Evolutionary conservation across 2,797 vertebrate species (phyloP).

Genomic region (Poeciliopsis paucimaculata): DNA sequence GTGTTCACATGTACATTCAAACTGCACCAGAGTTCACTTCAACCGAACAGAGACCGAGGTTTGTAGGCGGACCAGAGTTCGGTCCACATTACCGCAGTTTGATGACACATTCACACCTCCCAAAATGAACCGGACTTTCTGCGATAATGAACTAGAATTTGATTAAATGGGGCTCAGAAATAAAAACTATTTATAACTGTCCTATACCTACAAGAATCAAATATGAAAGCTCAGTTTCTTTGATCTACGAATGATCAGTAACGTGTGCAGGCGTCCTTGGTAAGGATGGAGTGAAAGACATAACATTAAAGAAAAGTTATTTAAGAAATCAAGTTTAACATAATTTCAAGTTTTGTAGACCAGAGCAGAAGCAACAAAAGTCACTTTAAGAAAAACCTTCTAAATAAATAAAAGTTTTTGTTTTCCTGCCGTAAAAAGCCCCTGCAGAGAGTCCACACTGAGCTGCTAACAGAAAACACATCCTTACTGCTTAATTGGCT

Average conservation of each 20-base stretch:
- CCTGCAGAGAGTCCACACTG: background rate
- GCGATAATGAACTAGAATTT: background rate
- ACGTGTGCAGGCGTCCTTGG: background rate
- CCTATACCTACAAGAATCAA: background rate
- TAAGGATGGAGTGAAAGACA: background rate
- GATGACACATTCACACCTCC: too few species aligned
- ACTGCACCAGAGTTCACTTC: too few species aligned
- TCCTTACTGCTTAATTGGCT: background rate
- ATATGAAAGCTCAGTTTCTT: background rate
- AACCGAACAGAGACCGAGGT: too few species aligned
- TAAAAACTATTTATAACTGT: too few species aligned
- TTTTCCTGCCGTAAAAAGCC: background rate
- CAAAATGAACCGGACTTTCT: too few species aligned
- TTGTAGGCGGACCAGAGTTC: too few species aligned
- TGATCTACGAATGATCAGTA: background rate
- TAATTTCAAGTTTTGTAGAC: background rate
- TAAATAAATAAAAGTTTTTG: background rate
- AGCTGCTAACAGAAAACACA: slow-evolving; percentile 12
- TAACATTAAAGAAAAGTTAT: background rate
- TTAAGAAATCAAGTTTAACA: background rate
- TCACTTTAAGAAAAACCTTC: background rate
- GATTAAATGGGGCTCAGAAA: too few species aligned
- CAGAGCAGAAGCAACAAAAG: background rate
- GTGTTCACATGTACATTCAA: too few species aligned
- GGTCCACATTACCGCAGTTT: too few species aligned